Conservation (phyloP, 2,888 invertebrate species). For the Meteorus colon region DNA sequence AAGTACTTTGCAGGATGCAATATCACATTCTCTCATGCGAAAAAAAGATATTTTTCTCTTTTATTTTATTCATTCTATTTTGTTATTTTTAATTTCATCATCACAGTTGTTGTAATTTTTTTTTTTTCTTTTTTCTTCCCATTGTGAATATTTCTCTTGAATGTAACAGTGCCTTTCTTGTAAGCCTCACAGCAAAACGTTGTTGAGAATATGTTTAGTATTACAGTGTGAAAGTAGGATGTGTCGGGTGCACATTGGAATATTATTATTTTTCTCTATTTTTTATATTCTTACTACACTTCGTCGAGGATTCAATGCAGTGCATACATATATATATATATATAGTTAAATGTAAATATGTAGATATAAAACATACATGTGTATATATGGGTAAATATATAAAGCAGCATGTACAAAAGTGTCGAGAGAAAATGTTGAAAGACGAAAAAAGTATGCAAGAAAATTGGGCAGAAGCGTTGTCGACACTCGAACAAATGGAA, state of each 20-base stretch:
- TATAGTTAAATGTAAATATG: background rate
- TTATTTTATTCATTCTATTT: background rate
- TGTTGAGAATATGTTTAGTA: background rate
- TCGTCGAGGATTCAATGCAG: conserved; percentile 10
- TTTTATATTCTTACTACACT: conserved; percentile 9
- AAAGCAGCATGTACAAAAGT: conserved; percentile 11
- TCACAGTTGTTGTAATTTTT: background rate
- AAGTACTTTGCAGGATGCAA: background rate
- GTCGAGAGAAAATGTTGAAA: conserved; percentile 12
- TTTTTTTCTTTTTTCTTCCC: background rate
- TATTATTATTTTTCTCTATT: conserved; percentile 7
- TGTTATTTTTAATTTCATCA: background rate
- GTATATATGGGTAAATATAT: background rate
- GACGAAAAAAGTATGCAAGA: conserved; percentile 1
- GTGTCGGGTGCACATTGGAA: conserved; percentile 9
- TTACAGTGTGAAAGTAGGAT: conserved; percentile 14
- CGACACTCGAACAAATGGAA: conserved; percentile 14
- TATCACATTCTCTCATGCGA: background rate
- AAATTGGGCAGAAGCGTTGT: conserved; percentile 14
- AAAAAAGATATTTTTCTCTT: background rate
- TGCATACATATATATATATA: background rate
- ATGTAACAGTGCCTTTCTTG: background rate
- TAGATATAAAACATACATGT: background rate
- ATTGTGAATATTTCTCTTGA: background rate
- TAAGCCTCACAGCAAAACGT: background rate